Conservation (phyloP, 2,888 invertebrate species). For the Ichneumoninae sp. region DNA sequence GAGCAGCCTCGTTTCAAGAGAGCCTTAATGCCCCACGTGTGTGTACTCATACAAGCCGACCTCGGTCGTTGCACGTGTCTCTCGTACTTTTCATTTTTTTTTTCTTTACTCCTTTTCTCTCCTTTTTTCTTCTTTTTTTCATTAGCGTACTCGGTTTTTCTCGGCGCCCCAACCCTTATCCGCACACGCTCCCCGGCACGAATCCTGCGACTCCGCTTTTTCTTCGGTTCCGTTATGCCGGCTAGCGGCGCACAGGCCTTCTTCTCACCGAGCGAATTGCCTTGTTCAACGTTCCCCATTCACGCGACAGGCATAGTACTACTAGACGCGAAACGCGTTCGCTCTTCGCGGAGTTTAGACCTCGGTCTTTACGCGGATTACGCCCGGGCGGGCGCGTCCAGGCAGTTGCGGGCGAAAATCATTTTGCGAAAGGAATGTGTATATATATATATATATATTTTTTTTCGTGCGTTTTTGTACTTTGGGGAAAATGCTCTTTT, state of each 20-base stretch:
- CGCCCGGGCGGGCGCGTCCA: neutral
- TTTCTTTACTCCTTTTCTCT: neutral
- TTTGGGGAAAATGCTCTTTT: neutral
- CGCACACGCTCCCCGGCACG: constrained; percentile 41
- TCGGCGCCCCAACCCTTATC: constrained; percentile 42
- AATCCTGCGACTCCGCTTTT: constrained; percentile 47
- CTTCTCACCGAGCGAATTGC: constrained; percentile 37
- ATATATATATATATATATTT: neutral
- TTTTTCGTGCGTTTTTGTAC: neutral
- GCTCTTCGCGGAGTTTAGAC: neutral
- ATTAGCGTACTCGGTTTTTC: constrained; percentile 51
- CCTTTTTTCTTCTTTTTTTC: constrained; percentile 45
- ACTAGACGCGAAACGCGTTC: neutral
- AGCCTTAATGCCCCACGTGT: constrained; percentile 40
- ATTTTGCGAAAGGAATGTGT: neutral
- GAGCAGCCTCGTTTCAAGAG: constrained; percentile 45
- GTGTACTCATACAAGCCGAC: constrained; percentile 24
- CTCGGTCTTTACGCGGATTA: neutral
- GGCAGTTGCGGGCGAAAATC: neutral
- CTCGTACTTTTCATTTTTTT: constrained; percentile 48
- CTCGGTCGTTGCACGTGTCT: constrained; percentile 34
- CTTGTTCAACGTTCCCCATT: constrained; percentile 30
- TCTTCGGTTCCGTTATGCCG: constrained; percentile 47
- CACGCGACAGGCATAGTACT: constrained; percentile 16
- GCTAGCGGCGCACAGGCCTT: neutral